Conservation (phyloP, 2,797 vertebrate species). For the Apodemus agrarius region DNA sequence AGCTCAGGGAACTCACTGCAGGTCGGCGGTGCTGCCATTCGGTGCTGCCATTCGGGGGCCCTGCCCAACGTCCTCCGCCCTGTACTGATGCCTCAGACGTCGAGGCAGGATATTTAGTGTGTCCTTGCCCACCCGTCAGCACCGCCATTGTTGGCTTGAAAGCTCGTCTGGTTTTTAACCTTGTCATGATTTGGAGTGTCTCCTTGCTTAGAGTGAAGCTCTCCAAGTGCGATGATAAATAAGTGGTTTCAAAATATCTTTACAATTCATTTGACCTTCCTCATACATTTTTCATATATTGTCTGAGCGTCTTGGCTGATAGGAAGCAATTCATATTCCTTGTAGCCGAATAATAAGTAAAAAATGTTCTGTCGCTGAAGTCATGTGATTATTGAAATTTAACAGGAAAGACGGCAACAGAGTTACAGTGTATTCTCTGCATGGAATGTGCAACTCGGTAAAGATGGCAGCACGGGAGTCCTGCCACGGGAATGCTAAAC, state of each 20-base stretch:
- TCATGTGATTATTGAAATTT: not conserved
- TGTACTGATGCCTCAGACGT: not conserved
- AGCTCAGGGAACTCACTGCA: not conserved
- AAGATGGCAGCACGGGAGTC: not conserved
- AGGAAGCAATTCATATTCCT: not conserved
- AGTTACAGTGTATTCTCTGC: not conserved
- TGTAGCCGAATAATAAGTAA: not conserved
- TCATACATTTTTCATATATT: not conserved
- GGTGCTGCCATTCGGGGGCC: not conserved
- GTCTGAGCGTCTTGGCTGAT: not conserved
- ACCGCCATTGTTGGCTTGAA: not conserved
- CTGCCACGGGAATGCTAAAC: not conserved
- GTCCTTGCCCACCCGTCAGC: not conserved
- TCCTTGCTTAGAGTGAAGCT: not conserved
- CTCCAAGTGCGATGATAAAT: constrained; percentile 38
- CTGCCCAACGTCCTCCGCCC: not conserved
- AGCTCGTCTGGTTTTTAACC: not conserved
- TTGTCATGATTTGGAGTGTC: constrained; percentile 7
- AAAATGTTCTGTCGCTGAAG: not conserved
- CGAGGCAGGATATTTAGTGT: not conserved
- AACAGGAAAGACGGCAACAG: not conserved
- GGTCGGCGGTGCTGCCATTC: not conserved
- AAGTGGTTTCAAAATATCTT: not conserved
- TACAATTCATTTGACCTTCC: not conserved
- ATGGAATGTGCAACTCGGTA: not conserved